Base-by-base conservation (phyloP, 1,140 invertebrate species). In the Zaprionus capensis region DNA sequence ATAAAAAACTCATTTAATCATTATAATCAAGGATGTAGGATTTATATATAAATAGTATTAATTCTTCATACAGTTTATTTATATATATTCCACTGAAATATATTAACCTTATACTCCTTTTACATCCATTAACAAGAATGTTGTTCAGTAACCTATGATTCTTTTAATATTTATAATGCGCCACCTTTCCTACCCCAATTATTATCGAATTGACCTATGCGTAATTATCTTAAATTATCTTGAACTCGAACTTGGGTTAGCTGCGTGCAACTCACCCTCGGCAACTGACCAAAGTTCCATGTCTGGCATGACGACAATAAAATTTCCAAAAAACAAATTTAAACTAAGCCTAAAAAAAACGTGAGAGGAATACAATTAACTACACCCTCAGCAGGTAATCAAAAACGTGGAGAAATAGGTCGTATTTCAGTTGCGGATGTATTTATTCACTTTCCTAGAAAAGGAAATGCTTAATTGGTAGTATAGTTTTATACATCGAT, bases 101-200 rank as follows among this genome's bases (percentile, higher is more conserved):
- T 31, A 31, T 9, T 31, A 9, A 31, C 31, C 9, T 11, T 31
- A 31, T 11, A 3, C 41, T 7, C 14, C 7, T 38, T 15, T 4
- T 15, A 38, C 12, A 15, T 38, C 12, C 36, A 38, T 15, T 38
- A 31, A 31, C 0, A 31, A 31, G 31, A 31, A 31, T 9, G 9
- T 31, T 11, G 9, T 31, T 31, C 9, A 31, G 28, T 11, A 31
- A 31, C 31, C 31, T 31, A 31, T n/a, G n/a, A n/a, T n/a, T n/a
- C n/a, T n/a, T n/a, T n/a, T 9, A 31, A 31, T 11, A 4, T 11
- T 31, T 31, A 12, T 12, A 24, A 58, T 49, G 2, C 4, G 5
- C 31, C 31, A 51, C 20, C 20, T 38, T 68, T 49, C 38, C 41
- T 68, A 68, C 56, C 55, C 41, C 56, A 68, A 68, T 49, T 22